Conservation (phyloP, 2,888 invertebrate species). For the Rotaria socialis region DNA sequence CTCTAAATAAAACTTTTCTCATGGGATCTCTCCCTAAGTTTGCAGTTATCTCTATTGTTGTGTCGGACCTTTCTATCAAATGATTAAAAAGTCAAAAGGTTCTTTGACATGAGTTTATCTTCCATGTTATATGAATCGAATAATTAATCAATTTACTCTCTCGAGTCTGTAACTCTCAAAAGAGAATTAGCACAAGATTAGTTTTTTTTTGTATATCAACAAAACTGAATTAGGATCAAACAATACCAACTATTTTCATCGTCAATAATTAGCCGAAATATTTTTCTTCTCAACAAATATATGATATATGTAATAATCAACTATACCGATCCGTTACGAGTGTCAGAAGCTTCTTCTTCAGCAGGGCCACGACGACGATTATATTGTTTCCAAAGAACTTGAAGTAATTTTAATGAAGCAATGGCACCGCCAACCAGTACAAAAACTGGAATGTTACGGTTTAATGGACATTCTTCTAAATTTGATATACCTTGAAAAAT, state of each 20-base stretch:
- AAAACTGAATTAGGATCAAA: not conserved
- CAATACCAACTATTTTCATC: not conserved
- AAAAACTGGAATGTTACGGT: conserved; percentile 14
- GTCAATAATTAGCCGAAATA: not conserved
- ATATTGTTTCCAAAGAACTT: conserved; percentile 24
- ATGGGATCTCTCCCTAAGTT: not conserved
- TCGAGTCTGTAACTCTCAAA: not conserved
- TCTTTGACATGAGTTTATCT: not conserved
- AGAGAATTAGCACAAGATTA: not conserved
- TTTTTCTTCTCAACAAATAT: not conserved
- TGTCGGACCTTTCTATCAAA: not conserved
- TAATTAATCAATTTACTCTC: not conserved
- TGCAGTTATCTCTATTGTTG: not conserved
- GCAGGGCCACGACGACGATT: not conserved
- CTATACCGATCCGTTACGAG: not conserved
- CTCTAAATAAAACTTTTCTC: not conserved
- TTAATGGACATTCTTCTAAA: conserved; percentile 32
- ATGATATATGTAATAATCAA: not conserved
- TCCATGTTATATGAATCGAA: not conserved
- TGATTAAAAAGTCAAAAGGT: not conserved
- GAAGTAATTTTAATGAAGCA: conserved; percentile 1
- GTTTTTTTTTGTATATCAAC: not conserved
- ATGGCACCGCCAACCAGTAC: conserved; percentile 8
- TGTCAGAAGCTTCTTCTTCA: conserved; percentile 21
- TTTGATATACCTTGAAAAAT: not conserved